Conservation (phyloP, 1,140 invertebrate species). For the Rhopalosiphum maidis region DNA sequence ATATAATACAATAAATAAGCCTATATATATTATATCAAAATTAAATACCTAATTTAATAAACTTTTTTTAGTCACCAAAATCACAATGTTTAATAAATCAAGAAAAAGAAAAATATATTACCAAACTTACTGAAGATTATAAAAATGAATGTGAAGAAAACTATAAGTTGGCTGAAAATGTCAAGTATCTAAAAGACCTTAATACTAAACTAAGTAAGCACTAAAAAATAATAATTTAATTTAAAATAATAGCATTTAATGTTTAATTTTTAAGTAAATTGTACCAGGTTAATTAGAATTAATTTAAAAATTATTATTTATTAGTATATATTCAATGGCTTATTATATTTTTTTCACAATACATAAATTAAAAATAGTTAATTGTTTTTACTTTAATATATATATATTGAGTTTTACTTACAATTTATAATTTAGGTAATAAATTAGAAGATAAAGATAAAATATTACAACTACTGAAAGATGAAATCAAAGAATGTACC, state of each 20-base stretch:
- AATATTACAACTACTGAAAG: constrained; percentile 42
- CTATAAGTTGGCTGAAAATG: constrained; percentile 34
- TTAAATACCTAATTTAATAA: not conserved
- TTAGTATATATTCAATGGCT: not conserved
- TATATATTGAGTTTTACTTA: not conserved
- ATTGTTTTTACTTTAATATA: not conserved
- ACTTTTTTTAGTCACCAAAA: constrained; percentile 40
- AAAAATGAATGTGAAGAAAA: constrained; percentile 56
- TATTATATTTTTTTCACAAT: not conserved
- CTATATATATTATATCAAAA: not conserved
- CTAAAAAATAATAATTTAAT: not conserved
- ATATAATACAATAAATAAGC: not conserved
- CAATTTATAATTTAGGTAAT: not conserved
- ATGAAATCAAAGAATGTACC: constrained; percentile 51
- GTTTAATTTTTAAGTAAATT: not conserved
- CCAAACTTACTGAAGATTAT: constrained; percentile 47
- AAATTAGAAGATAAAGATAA: constrained; percentile 54
- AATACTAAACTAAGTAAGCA: constrained; percentile 40
- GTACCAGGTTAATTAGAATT: not conserved
- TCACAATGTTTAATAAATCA: constrained; percentile 45
- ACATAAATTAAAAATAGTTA: not conserved
- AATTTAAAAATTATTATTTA: not conserved
- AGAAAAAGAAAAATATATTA: constrained; percentile 52
- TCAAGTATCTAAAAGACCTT: not conserved
- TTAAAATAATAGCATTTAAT: too few relatives aligned